A percentile compares a stretch with the other conserved stretches of the same genome.
phyloP scores from a whole-genome alignment of 2,888 invertebrate genomes.

The Drepanosiphum platanoidis region DNA sequence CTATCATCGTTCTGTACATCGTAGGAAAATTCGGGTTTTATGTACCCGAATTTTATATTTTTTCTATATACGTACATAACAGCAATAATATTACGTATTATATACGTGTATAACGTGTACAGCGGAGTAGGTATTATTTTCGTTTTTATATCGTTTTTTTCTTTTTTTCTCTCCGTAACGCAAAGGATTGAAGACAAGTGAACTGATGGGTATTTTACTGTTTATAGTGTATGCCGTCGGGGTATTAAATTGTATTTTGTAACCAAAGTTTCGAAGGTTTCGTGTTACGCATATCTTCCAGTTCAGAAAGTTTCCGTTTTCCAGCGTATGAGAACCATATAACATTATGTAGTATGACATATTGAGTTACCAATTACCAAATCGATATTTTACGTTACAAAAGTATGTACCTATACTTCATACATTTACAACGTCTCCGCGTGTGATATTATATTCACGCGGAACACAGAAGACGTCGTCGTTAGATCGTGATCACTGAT shows the following conservation, averaged over 20 bases:
- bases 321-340: slow-evolving; percentile 19
- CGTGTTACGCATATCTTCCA: slow-evolving; percentile 39
- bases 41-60: too few relatives aligned
- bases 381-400: slow-evolving; percentile 26
- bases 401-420: not conserved
- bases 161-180: not conserved
- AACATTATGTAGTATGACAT: slow-evolving; percentile 20
- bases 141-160: not conserved
- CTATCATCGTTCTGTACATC: too few relatives aligned
- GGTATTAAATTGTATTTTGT: slow-evolving; percentile 41
- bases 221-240: not conserved
- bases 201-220: not conserved
- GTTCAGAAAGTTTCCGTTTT: slow-evolving; percentile 34
- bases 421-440: not conserved
- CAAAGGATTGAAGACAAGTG: too few relatives aligned
- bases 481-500: slow-evolving; percentile 35
- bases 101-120: too few relatives aligned
- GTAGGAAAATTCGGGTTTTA: not conserved
- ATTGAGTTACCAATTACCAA: slow-evolving; percentile 38
- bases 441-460: slow-evolving; percentile 10
- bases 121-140: not conserved
- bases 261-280: slow-evolving; percentile 32
- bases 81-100: not conserved
- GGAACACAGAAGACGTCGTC: slow-evolving; percentile 25
- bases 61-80: not conserved